A percentile compares a stretch with the other conserved stretches of the same genome.
Evolutionary conservation across 2,113 vertebrate genomes (phyloP).

Genomic region (Ceratotherium simum): DNA sequence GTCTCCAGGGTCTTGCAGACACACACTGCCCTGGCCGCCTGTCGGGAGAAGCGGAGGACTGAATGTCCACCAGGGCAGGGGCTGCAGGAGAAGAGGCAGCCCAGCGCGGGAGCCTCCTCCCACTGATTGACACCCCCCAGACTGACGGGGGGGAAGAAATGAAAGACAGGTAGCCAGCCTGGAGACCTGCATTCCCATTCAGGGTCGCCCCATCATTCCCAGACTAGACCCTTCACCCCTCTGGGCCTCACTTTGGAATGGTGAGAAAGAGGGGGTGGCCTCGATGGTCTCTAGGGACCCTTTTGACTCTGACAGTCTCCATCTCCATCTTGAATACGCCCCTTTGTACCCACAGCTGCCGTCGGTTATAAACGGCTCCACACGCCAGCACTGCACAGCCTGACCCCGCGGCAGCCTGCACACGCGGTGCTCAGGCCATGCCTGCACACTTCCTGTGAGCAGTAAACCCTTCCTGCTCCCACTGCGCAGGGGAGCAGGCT

Average conservation of each 20-base stretch:
- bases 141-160: background rate
- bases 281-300: background rate
- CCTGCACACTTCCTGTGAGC: accelerated
- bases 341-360: accelerated
- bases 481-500: background rate
- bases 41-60: background rate
- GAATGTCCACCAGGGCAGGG: background rate
- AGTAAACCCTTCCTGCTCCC: background rate
- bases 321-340: background rate
- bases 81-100: too few relatives aligned
- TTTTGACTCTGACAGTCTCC: background rate
- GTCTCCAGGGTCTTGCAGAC: background rate
- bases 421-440: too few relatives aligned
- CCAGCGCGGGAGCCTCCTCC: background rate
- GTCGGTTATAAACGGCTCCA: background rate
- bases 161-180: background rate
- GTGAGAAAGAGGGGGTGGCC: background rate
- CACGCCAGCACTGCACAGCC: accelerated
- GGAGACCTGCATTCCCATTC: background rate
- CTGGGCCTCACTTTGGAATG: background rate
- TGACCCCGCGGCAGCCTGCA: background rate
- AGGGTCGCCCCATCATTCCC: background rate
- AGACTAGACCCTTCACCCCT: background rate
- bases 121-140: too few relatives aligned
- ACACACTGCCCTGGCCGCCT: accelerated